Evolutionary conservation across 2,888 invertebrate species (phyloP).

Genomic region (Tromatobia lineatoria): DNA sequence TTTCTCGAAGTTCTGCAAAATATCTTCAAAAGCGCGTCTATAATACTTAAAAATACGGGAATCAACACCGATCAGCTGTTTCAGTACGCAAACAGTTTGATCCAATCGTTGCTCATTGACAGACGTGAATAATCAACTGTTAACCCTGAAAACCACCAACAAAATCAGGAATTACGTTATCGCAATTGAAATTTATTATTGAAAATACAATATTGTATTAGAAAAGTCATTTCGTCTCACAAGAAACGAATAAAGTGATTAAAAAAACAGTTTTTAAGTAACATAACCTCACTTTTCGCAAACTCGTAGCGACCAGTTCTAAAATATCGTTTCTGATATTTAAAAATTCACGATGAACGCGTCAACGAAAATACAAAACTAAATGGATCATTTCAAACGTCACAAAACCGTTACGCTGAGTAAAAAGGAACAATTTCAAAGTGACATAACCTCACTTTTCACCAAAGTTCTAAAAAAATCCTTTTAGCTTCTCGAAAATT

Average conservation of each 20-base stretch:
- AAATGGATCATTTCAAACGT: no score
- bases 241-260: neutral
- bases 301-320: no score
- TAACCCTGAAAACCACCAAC: constrained; percentile 6
- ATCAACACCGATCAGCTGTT: constrained; percentile 59
- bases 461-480: neutral
- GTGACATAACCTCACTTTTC: constrained; percentile 56
- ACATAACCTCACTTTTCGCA: no score
- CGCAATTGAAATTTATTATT: neutral
- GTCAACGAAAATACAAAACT: no score
- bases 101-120: neutral
- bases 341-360: no score
- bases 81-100: neutral
- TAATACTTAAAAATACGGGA: neutral
- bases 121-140: neutral
- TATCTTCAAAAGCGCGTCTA: no score
- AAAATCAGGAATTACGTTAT: constrained; percentile 4
- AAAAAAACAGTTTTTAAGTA: no score
- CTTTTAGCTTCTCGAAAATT: neutral
- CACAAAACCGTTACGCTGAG: neutral
- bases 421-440: neutral
- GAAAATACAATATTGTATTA: neutral
- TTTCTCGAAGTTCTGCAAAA: no score
- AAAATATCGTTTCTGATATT: no score
- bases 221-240: neutral